Evolutionary conservation across 2,797 vertebrate genomes (phyloP).

Genomic region (Rhyacichthys aspro): DNA sequence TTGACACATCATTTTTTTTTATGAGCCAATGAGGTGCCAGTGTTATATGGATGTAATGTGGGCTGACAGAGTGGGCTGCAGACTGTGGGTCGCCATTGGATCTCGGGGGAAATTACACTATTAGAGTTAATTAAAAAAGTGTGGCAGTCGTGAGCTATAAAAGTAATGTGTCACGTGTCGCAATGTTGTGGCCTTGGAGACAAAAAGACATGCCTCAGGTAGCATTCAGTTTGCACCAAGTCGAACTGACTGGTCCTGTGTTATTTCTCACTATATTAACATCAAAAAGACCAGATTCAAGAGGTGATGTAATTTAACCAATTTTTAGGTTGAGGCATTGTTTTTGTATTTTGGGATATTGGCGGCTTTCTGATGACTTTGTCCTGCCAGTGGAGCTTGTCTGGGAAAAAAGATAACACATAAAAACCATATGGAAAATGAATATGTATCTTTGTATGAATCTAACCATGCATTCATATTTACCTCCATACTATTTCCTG

Average conservation of each 20-base stretch:
- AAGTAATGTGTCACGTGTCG: conserved; percentile 33
- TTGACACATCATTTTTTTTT: conserved; percentile 14
- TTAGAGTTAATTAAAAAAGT: conserved; percentile 55
- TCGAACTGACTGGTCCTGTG: background rate
- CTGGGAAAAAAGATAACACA: background rate
- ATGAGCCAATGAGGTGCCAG: conserved; percentile 11
- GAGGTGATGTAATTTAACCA: too few relatives aligned
- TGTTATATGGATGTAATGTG: conserved; percentile 40
- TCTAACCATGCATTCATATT: too few relatives aligned
- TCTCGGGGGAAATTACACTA: conserved; percentile 72
- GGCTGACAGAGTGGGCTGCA: conserved; percentile 36
- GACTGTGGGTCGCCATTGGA: conserved; percentile 50
- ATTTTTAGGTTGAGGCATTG: too few relatives aligned
- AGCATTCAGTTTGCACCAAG: conserved; percentile 2
- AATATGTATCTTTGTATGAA: too few relatives aligned
- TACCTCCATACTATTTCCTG: too few relatives aligned
- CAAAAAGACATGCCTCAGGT: background rate
- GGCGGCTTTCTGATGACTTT: background rate
- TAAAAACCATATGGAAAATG: background rate
- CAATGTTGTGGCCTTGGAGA: conserved; percentile 20
- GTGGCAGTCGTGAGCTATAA: conserved; percentile 31
- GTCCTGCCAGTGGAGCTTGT: background rate
- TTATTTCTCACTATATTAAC: too few relatives aligned
- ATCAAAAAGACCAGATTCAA: too few relatives aligned
- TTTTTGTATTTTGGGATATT: too few relatives aligned